phyloP scores from a whole-genome alignment of 2,888 invertebrate genomes.

The Corythucha ciliata region DNA sequence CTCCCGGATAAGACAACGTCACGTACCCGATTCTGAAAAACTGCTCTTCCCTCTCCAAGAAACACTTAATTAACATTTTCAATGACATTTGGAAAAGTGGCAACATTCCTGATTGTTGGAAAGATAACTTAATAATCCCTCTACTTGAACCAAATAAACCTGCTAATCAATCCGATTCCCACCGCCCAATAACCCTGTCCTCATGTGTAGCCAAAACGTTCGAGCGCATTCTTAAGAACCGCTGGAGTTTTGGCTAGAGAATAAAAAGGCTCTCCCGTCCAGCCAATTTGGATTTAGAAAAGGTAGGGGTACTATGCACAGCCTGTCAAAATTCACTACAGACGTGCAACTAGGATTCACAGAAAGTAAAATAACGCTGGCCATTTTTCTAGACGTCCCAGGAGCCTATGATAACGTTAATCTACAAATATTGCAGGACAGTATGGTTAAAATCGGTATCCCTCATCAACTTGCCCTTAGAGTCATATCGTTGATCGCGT shows the following conservation, averaged over 20 bases:
- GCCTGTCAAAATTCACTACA: background rate
- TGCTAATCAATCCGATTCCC: background rate
- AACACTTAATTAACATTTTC: background rate
- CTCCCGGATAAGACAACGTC: background rate
- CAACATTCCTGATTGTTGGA: background rate
- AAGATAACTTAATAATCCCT: background rate
- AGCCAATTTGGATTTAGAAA: background rate
- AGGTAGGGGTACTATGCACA: background rate
- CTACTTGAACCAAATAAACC: background rate
- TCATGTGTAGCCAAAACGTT: background rate
- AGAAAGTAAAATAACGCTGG: background rate
- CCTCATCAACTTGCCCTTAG: background rate
- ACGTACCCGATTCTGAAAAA: background rate
- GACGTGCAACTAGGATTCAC: background rate
- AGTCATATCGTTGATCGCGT: background rate
- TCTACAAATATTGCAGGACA: background rate
- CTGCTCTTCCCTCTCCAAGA: background rate
- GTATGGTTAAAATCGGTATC: background rate
- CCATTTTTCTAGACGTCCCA: background rate
- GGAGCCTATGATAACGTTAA: slow-evolving; percentile 3
- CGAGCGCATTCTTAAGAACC: background rate
- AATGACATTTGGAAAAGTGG: background rate
- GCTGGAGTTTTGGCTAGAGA: background rate
- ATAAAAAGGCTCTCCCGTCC: background rate
- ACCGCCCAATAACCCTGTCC: background rate